Base-by-base conservation (phyloP, 2,113 vertebrate genomes). In the Hirundichthys speculiger region DNA sequence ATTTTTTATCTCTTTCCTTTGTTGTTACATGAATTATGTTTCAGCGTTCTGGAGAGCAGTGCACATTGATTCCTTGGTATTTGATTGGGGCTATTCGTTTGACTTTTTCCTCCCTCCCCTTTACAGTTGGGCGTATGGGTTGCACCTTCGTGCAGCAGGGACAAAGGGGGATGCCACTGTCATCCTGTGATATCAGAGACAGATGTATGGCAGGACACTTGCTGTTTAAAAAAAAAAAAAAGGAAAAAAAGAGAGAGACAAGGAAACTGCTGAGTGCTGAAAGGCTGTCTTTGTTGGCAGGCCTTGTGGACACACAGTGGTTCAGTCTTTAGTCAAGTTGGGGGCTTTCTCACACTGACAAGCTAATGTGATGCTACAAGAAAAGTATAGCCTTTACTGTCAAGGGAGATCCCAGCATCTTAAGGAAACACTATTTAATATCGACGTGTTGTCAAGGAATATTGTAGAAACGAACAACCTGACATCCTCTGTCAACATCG, bases 211-310 rank as follows among this genome's bases (percentile, higher is more conserved):
- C 48, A 64, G 50, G 42, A 20, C 52, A 41, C 19, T 75, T 79
- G 61, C 60, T 73, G 73, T 66, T 47, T 56, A 73, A 70, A 49
- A 61, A 73, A 70, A 50, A 59, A 73, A 70, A 49, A 61, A 73
- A 70, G 6, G 6, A 34, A 34, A 34, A 64, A 58, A 42, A 74
- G 59, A 45, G 55, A 63, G 75, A 78, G n/a, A 67, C 49, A 53
- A 72, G 69, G 75, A 63, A 74, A 80, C 69, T 46, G 67, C 63
- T 47, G 39, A 67, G 77, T 15, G 42, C 79, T 92, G 84, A 93
- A 93, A 89, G 88, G 86, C 90, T 24, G 68, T 80, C 90, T 93
- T 92, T 93, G 92, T 93, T 88, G 56, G 73, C 66, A 22, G 79
- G 83, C 75, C 86, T 78, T 69, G 78, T 89, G 51, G 48, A 82